Evolutionary conservation across 2,888 invertebrate genomes (phyloP).

Genomic region (Nasonovia ribisnigri): DNA sequence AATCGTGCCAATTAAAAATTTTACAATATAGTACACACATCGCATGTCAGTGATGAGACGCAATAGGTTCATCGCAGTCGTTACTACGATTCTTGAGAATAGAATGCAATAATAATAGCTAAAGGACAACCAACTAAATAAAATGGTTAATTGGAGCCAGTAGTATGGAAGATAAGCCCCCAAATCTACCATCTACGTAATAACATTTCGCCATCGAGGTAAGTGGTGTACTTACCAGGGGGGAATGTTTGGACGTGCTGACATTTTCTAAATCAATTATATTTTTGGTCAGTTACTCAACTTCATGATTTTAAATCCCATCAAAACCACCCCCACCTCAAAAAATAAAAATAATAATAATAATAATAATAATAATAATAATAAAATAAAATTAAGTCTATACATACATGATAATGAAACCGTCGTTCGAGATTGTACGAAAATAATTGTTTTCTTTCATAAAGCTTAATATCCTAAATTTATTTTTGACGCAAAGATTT

Average conservation of each 20-base stretch:
- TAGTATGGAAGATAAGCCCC: neutral
- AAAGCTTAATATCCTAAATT: neutral
- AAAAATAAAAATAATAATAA: no score
- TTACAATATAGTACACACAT: neutral
- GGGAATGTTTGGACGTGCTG: neutral
- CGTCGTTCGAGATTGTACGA: neutral
- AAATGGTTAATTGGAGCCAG: neutral
- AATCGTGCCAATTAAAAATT: neutral
- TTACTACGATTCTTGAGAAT: neutral
- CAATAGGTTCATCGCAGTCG: neutral
- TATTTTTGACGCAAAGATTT: neutral
- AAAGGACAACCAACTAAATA: neutral
- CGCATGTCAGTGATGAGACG: neutral
- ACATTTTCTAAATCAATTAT: no score
- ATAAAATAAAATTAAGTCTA: neutral
- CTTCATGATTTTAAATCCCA: neutral
- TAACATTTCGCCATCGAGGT: neutral
- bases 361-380: no score
- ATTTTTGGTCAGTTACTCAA: neutral
- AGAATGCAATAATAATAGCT: neutral
- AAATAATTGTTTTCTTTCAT: neutral
- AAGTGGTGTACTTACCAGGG: neutral
- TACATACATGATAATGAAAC: neutral
- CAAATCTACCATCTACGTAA: neutral
- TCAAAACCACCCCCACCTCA: no score